Evolutionary conservation across 2,888 invertebrate genomes (phyloP).

Genomic region (Slavum lentiscoides): DNA sequence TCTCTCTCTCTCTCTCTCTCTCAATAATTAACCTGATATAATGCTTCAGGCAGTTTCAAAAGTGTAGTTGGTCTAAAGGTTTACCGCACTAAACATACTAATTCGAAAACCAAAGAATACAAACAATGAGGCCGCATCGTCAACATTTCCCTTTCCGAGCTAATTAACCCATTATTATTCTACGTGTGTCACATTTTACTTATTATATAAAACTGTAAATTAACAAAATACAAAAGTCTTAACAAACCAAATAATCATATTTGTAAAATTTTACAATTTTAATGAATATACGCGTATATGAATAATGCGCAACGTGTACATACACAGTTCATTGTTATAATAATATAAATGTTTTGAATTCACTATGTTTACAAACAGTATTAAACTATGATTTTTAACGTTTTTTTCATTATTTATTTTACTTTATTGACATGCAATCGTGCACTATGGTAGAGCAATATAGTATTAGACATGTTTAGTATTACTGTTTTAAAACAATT

Average conservation of each 20-base stretch:
- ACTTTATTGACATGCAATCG: too few species aligned
- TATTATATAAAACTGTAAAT: not conserved
- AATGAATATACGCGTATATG: too few species aligned
- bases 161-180: conserved; percentile 24
- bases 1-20: too few species aligned
- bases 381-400: too few species aligned
- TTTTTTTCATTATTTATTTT: too few species aligned
- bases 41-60: not conserved
- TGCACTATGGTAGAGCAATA: too few species aligned
- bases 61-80: not conserved
- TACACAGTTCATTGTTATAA: too few species aligned
- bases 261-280: not conserved
- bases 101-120: conserved; percentile 10
- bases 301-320: too few species aligned
- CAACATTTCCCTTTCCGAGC: not conserved
- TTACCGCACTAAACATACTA: not conserved
- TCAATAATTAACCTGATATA: not conserved
- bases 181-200: conserved; percentile 3
- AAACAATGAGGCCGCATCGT: not conserved
- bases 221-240: conserved; percentile 4
- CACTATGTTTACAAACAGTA: too few species aligned
- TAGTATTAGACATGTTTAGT: too few species aligned
- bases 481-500: too few species aligned
- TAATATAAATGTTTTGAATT: too few species aligned
- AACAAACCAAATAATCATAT: not conserved